Base-by-base conservation (phyloP, 2,113 vertebrate genomes). In the Meleagris gallopavo region DNA sequence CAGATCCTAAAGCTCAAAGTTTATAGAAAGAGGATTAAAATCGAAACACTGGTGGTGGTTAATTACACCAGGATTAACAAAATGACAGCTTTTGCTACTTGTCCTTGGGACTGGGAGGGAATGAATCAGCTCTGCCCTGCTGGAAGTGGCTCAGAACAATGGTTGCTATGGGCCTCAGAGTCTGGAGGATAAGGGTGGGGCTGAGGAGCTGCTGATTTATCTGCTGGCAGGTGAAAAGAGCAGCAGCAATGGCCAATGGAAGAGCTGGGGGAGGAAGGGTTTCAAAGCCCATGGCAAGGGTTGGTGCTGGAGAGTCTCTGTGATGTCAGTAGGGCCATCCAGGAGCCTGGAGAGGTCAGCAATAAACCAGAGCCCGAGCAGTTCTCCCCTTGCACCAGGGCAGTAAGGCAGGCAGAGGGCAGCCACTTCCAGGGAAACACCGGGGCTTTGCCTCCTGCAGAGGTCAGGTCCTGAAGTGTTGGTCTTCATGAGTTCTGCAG, bases 1-100 rank as follows among this genome's bases (percentile, higher is more conserved):
- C 32, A 75, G 25, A 40, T 78, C 43, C 52, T 81, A 57, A 71
- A 91, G n/a, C 24, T 83, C 69, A 48, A n/a, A 45, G 4, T 4
- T 38, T 80, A 30, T 11, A 15, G 55, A 67, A 88, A 84, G 83
- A 38, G 17, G 81, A 78, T 70, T 40, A 29, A 89, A 89, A 88
- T 46, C 7, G 83, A 88, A 95, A 43, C 13, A 20, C 3, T 54
- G 16, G 8, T n/a, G 34, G 43, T 82, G n/a, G 79, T 85, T 87
- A 89, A 79, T 90, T 76, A 82, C 16, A 11, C 18, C 43, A 34
- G 65, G 54, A 69, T 86, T 92, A 90, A 81, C 52, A 75, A 84
- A 88, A 86, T 84, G 24, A 73, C 70, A 72, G 52, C 34, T 66
- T 92, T 84, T 65, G 10, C 60, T 92, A 84, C 75, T n/a, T 82